A percentile compares a stretch with the other conserved stretches of the same genome.
Conservation (phyloP, 2,888 invertebrate genomes). For the Lycaena phlaeas region DNA sequence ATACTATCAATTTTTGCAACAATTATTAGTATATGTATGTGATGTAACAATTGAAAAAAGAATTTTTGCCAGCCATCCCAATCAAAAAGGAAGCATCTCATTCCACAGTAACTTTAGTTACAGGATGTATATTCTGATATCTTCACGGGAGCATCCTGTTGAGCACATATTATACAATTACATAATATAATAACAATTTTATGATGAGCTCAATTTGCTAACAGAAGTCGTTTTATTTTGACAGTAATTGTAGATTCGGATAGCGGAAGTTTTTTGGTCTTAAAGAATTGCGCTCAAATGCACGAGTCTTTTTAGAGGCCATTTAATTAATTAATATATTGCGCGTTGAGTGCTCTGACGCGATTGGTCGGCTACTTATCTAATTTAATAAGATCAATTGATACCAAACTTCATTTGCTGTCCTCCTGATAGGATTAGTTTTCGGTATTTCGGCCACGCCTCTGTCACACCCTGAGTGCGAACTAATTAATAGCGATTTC, state of each 20-base stretch:
- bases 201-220: too few relatives aligned
- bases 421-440: slow-evolving; percentile 61
- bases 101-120: slow-evolving; percentile 37
- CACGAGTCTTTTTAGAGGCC: neutral
- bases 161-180: too few relatives aligned
- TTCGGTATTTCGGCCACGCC: slow-evolving; percentile 64
- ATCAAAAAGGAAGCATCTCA: slow-evolving; percentile 33
- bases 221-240: too few relatives aligned
- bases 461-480: slow-evolving; percentile 47
- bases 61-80: too few relatives aligned
- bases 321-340: neutral
- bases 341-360: slow-evolving; percentile 35
- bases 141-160: slow-evolving; percentile 41
- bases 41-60: too few relatives aligned
- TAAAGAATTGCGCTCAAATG: too few relatives aligned
- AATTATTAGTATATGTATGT: too few relatives aligned
- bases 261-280: too few relatives aligned
- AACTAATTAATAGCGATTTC: slow-evolving; percentile 67
- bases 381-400: slow-evolving; percentile 51
- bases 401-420: slow-evolving; percentile 44
- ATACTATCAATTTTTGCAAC: too few relatives aligned
- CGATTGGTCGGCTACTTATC: slow-evolving; percentile 54
- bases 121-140: slow-evolving; percentile 41
- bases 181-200: too few relatives aligned
- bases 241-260: too few relatives aligned